A percentile compares a stretch with the other conserved stretches of the same genome.
Evolutionary conservation across 2,797 vertebrate species (phyloP).

Genomic region (Pristis pectinata): DNA sequence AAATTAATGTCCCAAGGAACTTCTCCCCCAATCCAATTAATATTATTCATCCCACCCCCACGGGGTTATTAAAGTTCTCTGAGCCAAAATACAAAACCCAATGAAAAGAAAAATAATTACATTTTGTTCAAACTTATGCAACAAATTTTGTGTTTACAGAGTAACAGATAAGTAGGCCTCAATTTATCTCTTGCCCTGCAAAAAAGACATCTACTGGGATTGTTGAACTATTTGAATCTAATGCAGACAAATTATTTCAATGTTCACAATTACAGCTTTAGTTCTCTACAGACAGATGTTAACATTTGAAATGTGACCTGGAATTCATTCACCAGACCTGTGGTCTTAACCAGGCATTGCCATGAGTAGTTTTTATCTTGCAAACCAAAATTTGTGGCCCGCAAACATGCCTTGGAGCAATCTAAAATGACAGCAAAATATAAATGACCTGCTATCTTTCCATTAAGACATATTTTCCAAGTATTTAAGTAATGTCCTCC

Average conservation of each 20-base stretch:
- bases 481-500: neutral
- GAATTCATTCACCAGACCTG: neutral
- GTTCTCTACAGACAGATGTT: constrained; percentile 1
- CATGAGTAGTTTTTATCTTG: neutral
- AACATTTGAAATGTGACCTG: neutral
- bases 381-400: neutral
- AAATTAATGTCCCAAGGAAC: neutral
- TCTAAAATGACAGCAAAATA: neutral
- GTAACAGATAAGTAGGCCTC: neutral
- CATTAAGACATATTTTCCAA: neutral
- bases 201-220: neutral
- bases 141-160: neutral
- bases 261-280: neutral
- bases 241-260: neutral
- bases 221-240: neutral
- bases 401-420: neutral
- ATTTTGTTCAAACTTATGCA: neutral
- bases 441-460: neutral
- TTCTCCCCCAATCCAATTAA: neutral
- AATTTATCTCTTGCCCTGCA: neutral
- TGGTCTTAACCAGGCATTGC: neutral
- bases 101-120: neutral
- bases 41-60: neutral
- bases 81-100: neutral
- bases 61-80: neutral